Percentiles rank a stretch among this genome's conserved stretches.
Evolutionary conservation across 2,797 vertebrate genomes (phyloP).

Genomic region (Neosalanx taihuensis): DNA sequence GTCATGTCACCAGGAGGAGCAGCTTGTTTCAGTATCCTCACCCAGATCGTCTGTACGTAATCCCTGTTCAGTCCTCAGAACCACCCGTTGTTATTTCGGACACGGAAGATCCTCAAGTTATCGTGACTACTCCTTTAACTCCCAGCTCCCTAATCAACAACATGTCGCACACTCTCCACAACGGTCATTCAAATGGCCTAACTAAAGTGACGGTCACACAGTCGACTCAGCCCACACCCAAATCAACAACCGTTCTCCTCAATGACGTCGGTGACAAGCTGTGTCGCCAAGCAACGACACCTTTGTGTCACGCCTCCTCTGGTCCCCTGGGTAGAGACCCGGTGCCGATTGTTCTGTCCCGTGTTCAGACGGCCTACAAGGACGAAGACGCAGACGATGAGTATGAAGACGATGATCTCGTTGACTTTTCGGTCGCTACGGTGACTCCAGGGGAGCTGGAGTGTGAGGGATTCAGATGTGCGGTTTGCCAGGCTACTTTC

Average conservation of each 20-base stretch:
- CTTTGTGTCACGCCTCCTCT: not conserved
- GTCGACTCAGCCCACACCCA: slow-evolving; percentile 28
- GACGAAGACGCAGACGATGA: slow-evolving; percentile 5
- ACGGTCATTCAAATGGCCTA: not conserved
- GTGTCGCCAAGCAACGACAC: not conserved
- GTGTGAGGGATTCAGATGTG: slow-evolving; percentile 36
- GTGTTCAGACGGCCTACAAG: slow-evolving; percentile 9
- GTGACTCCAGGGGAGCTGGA: not conserved
- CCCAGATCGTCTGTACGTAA: slow-evolving; percentile 51
- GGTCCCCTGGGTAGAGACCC: not conserved
- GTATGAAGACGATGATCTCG: not conserved
- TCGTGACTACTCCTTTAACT: not conserved
- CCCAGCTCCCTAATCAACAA: not conserved
- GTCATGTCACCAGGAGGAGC: slow-evolving; percentile 22
- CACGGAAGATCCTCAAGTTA: slow-evolving; percentile 11
- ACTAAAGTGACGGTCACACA: slow-evolving; percentile 9
- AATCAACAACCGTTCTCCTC: not conserved
- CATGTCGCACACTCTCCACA: not conserved
- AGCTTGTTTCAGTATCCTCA: slow-evolving; percentile 52
- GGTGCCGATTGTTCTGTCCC: slow-evolving; percentile 7
- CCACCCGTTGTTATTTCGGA: slow-evolving; percentile 28
- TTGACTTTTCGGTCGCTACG: not conserved
- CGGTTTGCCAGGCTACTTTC: slow-evolving; percentile 42
- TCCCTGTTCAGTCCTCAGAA: slow-evolving; percentile 23
- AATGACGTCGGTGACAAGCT: not conserved